These are phyloP conservation scores for Epinephelus lanceolatus DNA, from an alignment of 2,113 vertebrate species.

Conservation along the genomic window DNA sequence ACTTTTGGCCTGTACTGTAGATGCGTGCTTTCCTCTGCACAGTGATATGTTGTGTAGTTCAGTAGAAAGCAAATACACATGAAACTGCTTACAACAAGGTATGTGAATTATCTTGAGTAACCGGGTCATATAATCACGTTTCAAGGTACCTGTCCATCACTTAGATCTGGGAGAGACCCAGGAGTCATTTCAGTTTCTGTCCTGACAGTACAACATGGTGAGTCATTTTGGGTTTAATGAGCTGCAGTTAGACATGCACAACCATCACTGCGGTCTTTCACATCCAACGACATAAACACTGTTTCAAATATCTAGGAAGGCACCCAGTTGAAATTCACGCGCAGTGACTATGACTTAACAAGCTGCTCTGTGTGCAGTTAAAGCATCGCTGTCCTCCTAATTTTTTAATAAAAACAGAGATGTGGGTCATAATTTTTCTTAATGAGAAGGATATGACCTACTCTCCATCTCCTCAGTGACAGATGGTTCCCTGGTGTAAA, in stretches of 20 bases:
- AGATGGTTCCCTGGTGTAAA: constrained; percentile 52
- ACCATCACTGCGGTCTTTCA: background rate
- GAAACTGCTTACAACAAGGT: no score
- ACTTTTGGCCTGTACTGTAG: no score
- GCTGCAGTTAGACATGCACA: background rate
- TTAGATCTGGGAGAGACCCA: no score
- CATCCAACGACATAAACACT: fast-evolving
- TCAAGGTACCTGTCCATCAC: no score
- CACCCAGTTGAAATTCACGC: no score
- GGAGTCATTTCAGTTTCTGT: background rate
- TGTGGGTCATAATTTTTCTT: constrained; percentile 44
- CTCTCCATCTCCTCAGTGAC: constrained; percentile 17
- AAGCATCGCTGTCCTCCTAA: background rate
- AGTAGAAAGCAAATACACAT: no score
- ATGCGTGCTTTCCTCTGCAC: no score
- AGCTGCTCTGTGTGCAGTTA: background rate
- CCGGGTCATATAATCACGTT: no score
- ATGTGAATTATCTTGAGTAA: no score
- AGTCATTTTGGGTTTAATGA: constrained; percentile 1
- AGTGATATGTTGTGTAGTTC: no score
- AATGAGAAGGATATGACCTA: constrained; percentile 47
- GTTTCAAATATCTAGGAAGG: background rate
- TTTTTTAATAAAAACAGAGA: constrained; percentile 43
- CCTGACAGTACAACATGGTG: background rate
- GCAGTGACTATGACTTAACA: background rate